phyloP scores from a whole-genome alignment of 2,113 vertebrate species.

The Acinonyx jubatus region DNA sequence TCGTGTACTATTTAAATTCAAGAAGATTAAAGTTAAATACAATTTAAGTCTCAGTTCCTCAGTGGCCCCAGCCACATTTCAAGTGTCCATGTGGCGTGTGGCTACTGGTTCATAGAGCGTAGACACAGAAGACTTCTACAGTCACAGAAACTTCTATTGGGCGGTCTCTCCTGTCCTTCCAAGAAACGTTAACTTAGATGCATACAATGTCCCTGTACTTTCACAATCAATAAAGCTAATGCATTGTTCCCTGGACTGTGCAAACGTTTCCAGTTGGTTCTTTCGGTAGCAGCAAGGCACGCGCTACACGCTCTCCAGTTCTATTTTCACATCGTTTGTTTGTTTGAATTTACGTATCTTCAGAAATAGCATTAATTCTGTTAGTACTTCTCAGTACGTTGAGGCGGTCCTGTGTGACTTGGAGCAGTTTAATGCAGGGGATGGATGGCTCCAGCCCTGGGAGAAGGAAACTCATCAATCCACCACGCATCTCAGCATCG shows the following conservation, averaged over 20 bases:
- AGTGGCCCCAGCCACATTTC: background rate
- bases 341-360: background rate
- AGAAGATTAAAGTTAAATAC: background rate
- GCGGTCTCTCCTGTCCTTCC: background rate
- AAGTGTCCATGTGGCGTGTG: background rate
- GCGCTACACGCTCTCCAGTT: background rate
- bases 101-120: fast-evolving
- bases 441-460: background rate
- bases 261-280: background rate
- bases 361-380: background rate
- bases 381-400: background rate
- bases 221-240: background rate
- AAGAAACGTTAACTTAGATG: background rate
- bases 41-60: background rate
- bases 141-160: background rate
- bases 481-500: background rate
- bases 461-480: constrained; percentile 51
- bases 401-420: background rate
- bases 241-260: background rate
- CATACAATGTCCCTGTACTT: background rate
- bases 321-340: background rate
- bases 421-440: background rate
- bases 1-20: background rate
- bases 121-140: background rate
- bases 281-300: background rate